Evolutionary conservation across 1,140 invertebrate species (phyloP).

Genomic region (Penaeus vannamei): DNA sequence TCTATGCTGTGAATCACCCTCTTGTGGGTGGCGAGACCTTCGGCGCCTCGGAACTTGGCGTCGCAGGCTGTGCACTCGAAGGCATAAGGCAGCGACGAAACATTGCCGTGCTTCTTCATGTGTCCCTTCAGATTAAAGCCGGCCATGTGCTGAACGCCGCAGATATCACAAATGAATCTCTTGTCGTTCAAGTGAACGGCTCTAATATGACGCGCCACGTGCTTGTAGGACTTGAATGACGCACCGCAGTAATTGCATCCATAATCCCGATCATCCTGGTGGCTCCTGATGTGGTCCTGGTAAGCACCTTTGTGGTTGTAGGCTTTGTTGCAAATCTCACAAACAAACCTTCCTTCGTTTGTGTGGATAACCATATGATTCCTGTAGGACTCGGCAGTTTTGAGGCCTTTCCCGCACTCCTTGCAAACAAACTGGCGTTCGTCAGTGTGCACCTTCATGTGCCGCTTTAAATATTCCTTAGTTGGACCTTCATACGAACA

Average conservation of each 20-base stretch:
- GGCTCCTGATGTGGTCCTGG: constrained; percentile 45
- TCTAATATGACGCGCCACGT: constrained; percentile 53
- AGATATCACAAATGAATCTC: constrained; percentile 54
- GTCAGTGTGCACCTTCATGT: constrained; percentile 55
- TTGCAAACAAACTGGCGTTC: constrained; percentile 43
- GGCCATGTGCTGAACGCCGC: constrained; percentile 55
- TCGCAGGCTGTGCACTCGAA: constrained; percentile 40
- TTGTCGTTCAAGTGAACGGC: constrained; percentile 59
- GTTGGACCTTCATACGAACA: constrained; percentile 50
- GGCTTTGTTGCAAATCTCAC: constrained; percentile 45
- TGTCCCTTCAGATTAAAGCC: constrained; percentile 55
- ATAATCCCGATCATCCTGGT: constrained; percentile 39
- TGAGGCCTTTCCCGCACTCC: constrained; percentile 46
- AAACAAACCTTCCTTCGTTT: constrained; percentile 49
- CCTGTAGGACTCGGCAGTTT: constrained; percentile 49
- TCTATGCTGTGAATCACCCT: constrained; percentile 11
- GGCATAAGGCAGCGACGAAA: constrained; percentile 34
- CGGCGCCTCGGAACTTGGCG: constrained; percentile 46
- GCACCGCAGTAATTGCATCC: constrained; percentile 56
- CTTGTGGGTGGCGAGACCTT: constrained; percentile 39
- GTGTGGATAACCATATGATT: constrained; percentile 60
- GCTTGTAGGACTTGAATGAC: constrained; percentile 56
- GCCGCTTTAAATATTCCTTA: constrained; percentile 54
- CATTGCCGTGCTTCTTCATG: constrained; percentile 46
- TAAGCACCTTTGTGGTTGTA: constrained; percentile 60